Conservation (phyloP, 2,113 vertebrate species). For the Limnothrissa miodon region DNA sequence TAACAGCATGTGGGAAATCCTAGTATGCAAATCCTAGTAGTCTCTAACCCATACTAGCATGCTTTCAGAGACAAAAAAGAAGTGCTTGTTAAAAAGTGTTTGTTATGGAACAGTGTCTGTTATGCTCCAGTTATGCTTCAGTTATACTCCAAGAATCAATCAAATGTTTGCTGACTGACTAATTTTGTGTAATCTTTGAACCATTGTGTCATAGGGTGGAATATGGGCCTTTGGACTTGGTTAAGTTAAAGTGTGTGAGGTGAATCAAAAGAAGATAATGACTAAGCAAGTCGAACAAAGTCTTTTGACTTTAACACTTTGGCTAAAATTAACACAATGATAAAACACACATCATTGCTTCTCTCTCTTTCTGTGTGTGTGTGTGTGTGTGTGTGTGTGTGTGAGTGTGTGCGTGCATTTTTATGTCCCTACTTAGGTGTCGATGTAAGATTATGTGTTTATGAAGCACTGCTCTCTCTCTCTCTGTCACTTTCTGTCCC, state of each 20-base stretch:
- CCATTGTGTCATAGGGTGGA: slow-evolving; percentile 7
- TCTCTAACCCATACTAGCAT: neutral
- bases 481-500: neutral
- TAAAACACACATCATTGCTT: neutral
- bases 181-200: slow-evolving; percentile 1
- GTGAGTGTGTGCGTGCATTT: neutral
- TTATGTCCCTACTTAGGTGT: neutral
- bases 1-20: neutral
- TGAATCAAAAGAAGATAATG: neutral
- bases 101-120: neutral
- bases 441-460: slow-evolving; percentile 2
- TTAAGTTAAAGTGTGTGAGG: neutral
- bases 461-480: neutral
- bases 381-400: neutral
- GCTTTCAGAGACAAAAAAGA: neutral
- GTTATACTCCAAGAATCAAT: neutral
- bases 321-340: neutral
- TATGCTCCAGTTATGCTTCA: neutral
- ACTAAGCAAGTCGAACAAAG: neutral
- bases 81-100: neutral
- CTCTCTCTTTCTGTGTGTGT: neutral
- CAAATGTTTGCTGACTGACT: neutral
- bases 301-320: neutral
- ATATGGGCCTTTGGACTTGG: neutral
- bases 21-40: neutral